A percentile compares a stretch with the other conserved stretches of the same genome.
Conservation (phyloP, 2,113 vertebrate species). For the Nothoprocta pentlandii region DNA sequence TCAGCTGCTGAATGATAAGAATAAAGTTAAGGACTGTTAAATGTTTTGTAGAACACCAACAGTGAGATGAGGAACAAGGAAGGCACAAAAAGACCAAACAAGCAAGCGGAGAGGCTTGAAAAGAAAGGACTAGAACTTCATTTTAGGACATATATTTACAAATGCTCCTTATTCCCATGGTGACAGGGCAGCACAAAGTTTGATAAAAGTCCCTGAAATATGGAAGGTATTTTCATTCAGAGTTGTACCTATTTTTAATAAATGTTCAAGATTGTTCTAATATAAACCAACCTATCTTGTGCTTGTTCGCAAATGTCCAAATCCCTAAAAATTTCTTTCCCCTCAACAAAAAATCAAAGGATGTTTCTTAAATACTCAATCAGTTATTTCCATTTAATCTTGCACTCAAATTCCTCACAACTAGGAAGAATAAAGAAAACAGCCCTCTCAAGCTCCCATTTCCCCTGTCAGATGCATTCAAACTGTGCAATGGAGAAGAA, state of each 20-base stretch:
- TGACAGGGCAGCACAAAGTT: not conserved
- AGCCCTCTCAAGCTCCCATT: not conserved
- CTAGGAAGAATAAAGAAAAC: not conserved
- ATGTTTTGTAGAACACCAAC: not conserved
- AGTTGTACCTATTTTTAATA: not conserved
- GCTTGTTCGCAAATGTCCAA: not conserved
- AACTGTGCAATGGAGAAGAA: rapidly evolving
- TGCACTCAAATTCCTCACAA: not conserved
- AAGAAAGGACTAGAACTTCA: not conserved
- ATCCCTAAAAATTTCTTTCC: not conserved
- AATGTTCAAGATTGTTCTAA: not conserved
- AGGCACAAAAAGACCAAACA: not conserved
- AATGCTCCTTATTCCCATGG: not conserved
- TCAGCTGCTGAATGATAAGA: constrained; percentile 40
- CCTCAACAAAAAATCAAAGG: not conserved
- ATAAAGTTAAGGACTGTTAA: constrained; percentile 6
- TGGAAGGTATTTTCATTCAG: not conserved
- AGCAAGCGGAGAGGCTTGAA: not conserved
- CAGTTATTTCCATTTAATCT: not conserved
- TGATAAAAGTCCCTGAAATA: not conserved
- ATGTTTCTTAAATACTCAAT: not conserved
- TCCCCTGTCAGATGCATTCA: not conserved
- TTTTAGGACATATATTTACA: not conserved
- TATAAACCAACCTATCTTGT: not conserved
- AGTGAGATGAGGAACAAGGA: not conserved